Evolutionary conservation across 2,797 vertebrate genomes (phyloP), one percentile per base, ranked within the genome.

Genomic region (Neopelma chrysocephalum): DNA sequence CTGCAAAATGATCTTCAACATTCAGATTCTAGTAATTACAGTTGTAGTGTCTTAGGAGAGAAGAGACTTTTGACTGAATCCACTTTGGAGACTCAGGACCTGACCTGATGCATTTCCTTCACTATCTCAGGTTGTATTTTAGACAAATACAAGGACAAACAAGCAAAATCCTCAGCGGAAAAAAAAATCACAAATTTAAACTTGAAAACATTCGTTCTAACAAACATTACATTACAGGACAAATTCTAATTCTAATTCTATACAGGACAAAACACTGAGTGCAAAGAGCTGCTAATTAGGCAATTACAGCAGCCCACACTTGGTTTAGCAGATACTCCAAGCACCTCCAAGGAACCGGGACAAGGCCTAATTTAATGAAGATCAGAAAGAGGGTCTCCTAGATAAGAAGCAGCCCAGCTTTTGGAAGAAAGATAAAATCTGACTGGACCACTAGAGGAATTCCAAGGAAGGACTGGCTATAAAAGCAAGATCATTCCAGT

Each of bases 261-360:
- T 87, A 51, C 40, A 56, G 50, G 81, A 77, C 36, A 70, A 76
- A 40, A 40, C 40, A 40, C 40, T 40, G 13, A 15, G 38, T 40
- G 38, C 38, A 72, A 90, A 78, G 80, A 96, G 65, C 82, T 88
- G 95, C 58, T 95, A 83, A 93, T 72, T 12, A 72, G 72, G 29
- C 51, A 65, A n/a, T 68, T 57, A 34, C 3, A 47, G 50, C 9
- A 86, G 47, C 32, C 32, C 54, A 25, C 36, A 16, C 45, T 69
- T 36, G 14, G 22, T 56, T 87, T 76, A 48, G 86, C 85, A 69
- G 64, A 21, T 78, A 51, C 61, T 83, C 42, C n/a, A n/a, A n/a
- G 25, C 58, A 60, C 4, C 57, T 84, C 50, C 62, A 34, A 58
- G n/a, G 66, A 79, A 36, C 1, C 15, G 32, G 47, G 57, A 29